Evolutionary conservation across 2,888 invertebrate genomes (phyloP).

Genomic region (Scaptomyza reducta): DNA sequence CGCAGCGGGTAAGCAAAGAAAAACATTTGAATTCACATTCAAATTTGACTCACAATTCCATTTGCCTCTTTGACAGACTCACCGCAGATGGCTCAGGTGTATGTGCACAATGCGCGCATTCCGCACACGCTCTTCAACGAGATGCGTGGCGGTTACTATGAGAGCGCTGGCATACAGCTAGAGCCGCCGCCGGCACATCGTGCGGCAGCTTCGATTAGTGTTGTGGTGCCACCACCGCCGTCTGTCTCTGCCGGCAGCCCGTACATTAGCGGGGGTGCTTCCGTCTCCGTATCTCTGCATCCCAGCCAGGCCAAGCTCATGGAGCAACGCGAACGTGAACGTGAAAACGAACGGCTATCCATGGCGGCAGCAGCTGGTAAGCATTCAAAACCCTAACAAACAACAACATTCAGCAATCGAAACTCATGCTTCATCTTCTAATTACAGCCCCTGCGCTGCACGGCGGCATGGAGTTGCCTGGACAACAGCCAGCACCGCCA

Average conservation of each 20-base stretch:
- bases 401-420: background rate
- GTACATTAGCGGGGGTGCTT: constrained; percentile 66
- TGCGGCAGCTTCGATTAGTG: constrained; percentile 83
- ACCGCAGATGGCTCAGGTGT: constrained; percentile 89
- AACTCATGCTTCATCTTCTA: constrained; percentile 4
- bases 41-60: background rate
- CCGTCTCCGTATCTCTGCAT: constrained; percentile 65
- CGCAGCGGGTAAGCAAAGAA: constrained; percentile 85
- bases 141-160: constrained; percentile 85
- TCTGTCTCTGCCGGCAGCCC: constrained; percentile 65
- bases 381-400: constrained; percentile 4
- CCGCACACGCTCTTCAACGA: constrained; percentile 84
- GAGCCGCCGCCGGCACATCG: constrained; percentile 87
- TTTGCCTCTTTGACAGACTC: constrained; percentile 85
- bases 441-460: constrained; percentile 56
- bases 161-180: constrained; percentile 84
- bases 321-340: constrained; percentile 81
- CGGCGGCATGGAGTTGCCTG: constrained; percentile 80
- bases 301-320: constrained; percentile 76
- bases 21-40: background rate
- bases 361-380: constrained; percentile 70
- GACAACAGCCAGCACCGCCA: constrained; percentile 88
- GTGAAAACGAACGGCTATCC: constrained; percentile 71
- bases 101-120: constrained; percentile 86
- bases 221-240: constrained; percentile 82